Evolutionary conservation across 2,797 vertebrate genomes (phyloP).

Genomic region (Echiichthys vipera): DNA sequence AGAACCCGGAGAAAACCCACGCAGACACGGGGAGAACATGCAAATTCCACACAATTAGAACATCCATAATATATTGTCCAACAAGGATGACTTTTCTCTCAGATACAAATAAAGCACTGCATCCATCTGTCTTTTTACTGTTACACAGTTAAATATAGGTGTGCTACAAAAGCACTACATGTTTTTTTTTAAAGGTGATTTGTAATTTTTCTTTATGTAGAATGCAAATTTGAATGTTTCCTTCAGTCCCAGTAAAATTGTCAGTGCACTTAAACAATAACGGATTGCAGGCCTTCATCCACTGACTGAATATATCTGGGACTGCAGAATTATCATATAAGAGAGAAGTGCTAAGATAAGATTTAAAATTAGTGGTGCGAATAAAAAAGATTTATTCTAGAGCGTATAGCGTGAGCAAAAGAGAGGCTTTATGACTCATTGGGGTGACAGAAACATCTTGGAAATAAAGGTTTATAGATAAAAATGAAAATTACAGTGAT

Average conservation of each 20-base stretch:
- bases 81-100: background rate
- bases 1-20: too few species aligned
- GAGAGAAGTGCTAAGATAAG: constrained; percentile 12
- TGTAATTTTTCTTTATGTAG: background rate
- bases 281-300: background rate
- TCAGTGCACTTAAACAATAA: constrained; percentile 11
- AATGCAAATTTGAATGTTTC: background rate
- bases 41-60: too few species aligned
- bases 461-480: constrained; percentile 13
- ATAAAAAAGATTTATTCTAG: constrained; percentile 24
- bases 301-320: constrained; percentile 7
- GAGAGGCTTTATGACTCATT: background rate
- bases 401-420: constrained; percentile 20
- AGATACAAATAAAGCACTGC: background rate
- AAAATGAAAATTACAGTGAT: constrained; percentile 30
- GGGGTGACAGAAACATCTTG: constrained; percentile 2
- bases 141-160: too few species aligned
- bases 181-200: too few species aligned
- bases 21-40: too few species aligned
- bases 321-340: constrained; percentile 10
- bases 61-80: background rate
- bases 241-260: background rate
- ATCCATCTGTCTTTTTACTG: too few species aligned
- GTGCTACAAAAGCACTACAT: too few species aligned
- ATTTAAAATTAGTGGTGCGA: constrained; percentile 20